Conservation (phyloP, 2,113 vertebrate genomes). For the Oreochromis spilurus region DNA sequence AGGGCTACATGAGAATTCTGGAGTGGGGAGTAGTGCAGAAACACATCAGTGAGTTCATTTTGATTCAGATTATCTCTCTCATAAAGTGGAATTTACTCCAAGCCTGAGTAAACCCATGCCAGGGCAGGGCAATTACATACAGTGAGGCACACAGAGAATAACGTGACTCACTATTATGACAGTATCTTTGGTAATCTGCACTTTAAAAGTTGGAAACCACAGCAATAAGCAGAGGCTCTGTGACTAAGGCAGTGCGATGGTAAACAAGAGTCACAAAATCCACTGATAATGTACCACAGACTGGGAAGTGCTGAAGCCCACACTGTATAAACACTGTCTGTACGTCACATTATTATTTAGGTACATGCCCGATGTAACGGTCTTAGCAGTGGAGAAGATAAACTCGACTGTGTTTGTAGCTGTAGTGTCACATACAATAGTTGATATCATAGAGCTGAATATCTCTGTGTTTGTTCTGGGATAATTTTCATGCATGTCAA, state of each 20-base stretch:
- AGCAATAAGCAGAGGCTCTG: neutral
- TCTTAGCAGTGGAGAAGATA: neutral
- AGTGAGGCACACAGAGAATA: neutral
- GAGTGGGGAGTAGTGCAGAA: neutral
- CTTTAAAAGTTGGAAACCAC: neutral
- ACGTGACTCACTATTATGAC: neutral
- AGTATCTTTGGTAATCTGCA: neutral
- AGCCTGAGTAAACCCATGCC: neutral
- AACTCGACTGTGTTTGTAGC: neutral
- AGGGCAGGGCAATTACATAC: neutral
- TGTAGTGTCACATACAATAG: neutral
- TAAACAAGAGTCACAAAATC: neutral
- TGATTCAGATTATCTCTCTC: conserved; percentile 18
- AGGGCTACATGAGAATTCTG: neutral
- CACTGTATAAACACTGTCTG: neutral
- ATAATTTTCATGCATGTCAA: neutral
- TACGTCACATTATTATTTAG: neutral
- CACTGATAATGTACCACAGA: neutral
- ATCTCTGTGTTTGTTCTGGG: neutral
- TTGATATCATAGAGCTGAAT: neutral
- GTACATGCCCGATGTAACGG: neutral
- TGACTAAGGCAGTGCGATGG: neutral
- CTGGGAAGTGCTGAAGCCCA: neutral
- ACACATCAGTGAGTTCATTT: neutral
- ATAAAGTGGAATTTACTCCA: conserved; percentile 41